Evolutionary conservation across 2,113 vertebrate genomes (phyloP), one percentile per base, ranked within the genome.

Genomic region (Sinocyclocheilus anophthalmus): DNA sequence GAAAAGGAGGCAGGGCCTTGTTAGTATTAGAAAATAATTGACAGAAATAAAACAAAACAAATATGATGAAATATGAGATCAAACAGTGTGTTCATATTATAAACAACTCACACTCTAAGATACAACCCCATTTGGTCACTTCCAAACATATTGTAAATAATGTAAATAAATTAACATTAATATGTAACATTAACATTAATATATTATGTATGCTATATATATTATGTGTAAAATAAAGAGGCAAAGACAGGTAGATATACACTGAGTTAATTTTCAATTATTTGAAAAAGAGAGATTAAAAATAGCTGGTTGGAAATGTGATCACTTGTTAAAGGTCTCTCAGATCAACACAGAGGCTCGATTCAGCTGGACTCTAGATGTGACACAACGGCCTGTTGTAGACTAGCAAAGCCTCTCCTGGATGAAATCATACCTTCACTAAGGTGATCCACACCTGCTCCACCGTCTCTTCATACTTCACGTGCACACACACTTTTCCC

Each of bases 361-460:
- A 91, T 93, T 95, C 88, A 94, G 80, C 18, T 57, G 30, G 33
- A 72, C 7, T 69, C 48, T 11, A 70, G 24, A 72, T 30, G 53
- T 22, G 61, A 85, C 78, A 95, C 94, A 95, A 94, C 88, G 90
- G 70, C 30, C 79, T 78, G 3, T 89, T 91, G 87, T 93, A 91
- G 91, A 33, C 39, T 53, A 53, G 18, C 24, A 69, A 39, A 50
- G 22, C 53, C 70, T 42, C 70, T 73, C 10, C 13, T 48, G 84
- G 65, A 12, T 88, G 92, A 92, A 94, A 94, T 88, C 94, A 92
- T 95, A 99, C 98, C 93, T 96, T 95, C 85, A 97, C 94, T 93
- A 99, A 79, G 39, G 97, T 97, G 93, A 99, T 99, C 98, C 98
- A 99, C 91, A 99, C 96, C 93, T 99, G 98, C 88, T 99, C 98